phyloP scores from a whole-genome alignment of 2,797 vertebrate species.

The Sebastes iracundus region DNA sequence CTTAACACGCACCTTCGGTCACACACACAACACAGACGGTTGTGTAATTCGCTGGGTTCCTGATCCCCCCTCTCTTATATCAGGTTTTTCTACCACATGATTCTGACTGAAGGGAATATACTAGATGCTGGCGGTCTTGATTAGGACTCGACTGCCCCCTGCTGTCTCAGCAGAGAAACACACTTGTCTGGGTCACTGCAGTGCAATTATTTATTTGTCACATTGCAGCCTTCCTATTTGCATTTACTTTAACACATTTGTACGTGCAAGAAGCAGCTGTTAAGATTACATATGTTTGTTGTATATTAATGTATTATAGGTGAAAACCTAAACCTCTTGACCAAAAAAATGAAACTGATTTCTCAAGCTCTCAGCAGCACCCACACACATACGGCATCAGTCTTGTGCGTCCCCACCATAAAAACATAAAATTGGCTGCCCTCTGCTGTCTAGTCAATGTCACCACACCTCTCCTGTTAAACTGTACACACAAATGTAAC shows the following conservation, averaged over 20 bases:
- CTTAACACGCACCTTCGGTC: constrained; percentile 45
- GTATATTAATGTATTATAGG: background rate
- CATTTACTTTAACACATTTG: background rate
- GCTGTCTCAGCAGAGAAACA: constrained; percentile 38
- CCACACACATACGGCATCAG: background rate
- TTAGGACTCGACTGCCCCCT: constrained; percentile 67
- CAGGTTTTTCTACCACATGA: constrained; percentile 50
- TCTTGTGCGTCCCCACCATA: background rate
- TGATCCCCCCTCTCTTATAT: constrained; percentile 47
- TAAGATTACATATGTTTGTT: background rate
- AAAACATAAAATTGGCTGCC: constrained; percentile 52
- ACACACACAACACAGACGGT: constrained; percentile 46
- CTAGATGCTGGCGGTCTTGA: background rate
- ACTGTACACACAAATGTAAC: background rate
- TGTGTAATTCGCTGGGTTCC: constrained; percentile 61
- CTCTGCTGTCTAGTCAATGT: constrained; percentile 61
- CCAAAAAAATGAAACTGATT: background rate
- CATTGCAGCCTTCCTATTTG: background rate
- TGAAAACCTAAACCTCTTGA: background rate
- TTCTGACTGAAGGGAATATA: constrained; percentile 31
- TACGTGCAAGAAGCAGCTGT: background rate
- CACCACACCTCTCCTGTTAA: constrained; percentile 29
- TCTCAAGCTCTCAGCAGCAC: background rate
- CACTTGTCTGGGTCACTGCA: constrained; percentile 40
- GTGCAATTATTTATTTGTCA: constrained; percentile 34